Base-by-base conservation (phyloP, 2,888 invertebrate genomes). In the Cheilosia scutellata region DNA sequence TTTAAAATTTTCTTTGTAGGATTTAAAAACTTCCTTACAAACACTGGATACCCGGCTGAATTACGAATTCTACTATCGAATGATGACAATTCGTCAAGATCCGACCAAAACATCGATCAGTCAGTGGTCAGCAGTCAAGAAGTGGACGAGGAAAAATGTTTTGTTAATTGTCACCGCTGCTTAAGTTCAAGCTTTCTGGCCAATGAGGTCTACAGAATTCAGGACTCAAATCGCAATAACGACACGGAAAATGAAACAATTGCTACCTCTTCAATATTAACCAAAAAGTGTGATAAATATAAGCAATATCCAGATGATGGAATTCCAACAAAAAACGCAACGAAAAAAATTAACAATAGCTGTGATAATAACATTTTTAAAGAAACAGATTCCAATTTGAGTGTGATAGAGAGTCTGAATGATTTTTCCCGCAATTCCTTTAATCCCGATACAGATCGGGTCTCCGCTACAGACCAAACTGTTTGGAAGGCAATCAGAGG, bases 1-100 rank as follows among this genome's bases (percentile, higher is more conserved):
- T 27, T 47, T 9, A 31, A 47, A 20, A 33, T 16, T 7, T 31
- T 9, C 31, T 37, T 62, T 37, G 29, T 70, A 94, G 94, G 95
- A 20, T 94, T 95, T 87, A 95, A 95, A 90, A 94, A 95, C 88
- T 93, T 95, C 55, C 89, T 95, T 9, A 91, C 92, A 11, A 95
- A 95, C 89, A 94, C 93, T 49, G 94, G 95, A 16, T 95, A 95
- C 89, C 93, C 94, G 82, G 95, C 95, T 0, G 95, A 95, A 90
- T 92, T 95, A 57, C 93, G 94, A 13, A 89, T 95, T 16, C 91
- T 94, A 20, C 65, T 90, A 5, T 88, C 88, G 4, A 62, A 83
- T 60, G 11, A 4, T 3, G 76, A 75, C 68, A 51, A 63, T n/a
- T 25, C 55, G 5, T 57, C 42, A 11, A 49, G 74, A 16, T 68